Base-by-base conservation (phyloP, 2,797 vertebrate genomes). In the Smutsia temminckii region DNA sequence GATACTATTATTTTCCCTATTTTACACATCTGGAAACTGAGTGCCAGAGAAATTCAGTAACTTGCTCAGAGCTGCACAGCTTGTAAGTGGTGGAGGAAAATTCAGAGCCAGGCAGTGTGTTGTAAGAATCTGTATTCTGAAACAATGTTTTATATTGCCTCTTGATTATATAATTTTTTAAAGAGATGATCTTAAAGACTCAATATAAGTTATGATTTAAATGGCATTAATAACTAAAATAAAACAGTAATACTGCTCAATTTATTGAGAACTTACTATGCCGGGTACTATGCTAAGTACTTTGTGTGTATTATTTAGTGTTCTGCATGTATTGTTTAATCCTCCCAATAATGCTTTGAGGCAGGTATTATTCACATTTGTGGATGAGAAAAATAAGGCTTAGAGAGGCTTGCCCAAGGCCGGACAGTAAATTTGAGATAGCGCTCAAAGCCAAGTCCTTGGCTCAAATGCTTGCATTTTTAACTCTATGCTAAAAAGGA, bases 381-480 rank as follows among this genome's bases (percentile, higher is more conserved):
- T 92, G 81, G 46, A 90, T 53, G 14, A 93, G 87, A 78, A 95
- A 83, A 96, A 49, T 49, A 40, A 90, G 63, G 5, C 53, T 85
- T 81, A 69, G 27, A 78, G 51, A 91, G 51, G 46, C 42, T 80
- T 96, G n/a, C 23, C 13, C 79, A 85, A 85, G 72, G n/a, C 29
- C n/a, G 57, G 51, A 64, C 23, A 87, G 66, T 85, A 81, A 79
- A 88, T 95, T 78, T 74, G 81, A 97, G 75, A 85, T 79, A 95
- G 64, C n/a, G 34, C 89, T 85, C 29, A 89, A 93, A 93, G 66
- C 85, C 77, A 93, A 53, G 40, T 51, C 53, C 40, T 96, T 91
- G 51, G 84, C 40, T 59, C 63, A 91, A 68, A 89, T 81, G 57
- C 74, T 96, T 89, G 37, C 55, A 18, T 69, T 93, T 96, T 93